These are phyloP conservation scores for Ganaspis brasiliensis DNA, from an alignment of 2,888 invertebrate species.

Conservation along the genomic window DNA sequence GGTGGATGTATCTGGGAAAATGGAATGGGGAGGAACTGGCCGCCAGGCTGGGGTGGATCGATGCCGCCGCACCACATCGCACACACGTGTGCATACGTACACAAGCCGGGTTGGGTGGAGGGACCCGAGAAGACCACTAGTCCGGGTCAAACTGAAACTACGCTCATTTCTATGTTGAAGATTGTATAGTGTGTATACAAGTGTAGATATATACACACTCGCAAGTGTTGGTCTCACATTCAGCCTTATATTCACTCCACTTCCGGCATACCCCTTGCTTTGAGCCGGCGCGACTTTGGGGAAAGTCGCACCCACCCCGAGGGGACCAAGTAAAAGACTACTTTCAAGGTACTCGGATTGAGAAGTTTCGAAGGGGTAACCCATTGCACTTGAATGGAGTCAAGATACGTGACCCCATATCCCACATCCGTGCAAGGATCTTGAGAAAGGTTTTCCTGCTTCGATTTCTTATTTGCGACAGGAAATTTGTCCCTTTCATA, in stretches of 20 bases:
- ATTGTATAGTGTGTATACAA: not conserved
- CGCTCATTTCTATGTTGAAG: not conserved
- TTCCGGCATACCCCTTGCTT: slow-evolving; percentile 10
- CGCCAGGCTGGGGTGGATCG: slow-evolving; percentile 74
- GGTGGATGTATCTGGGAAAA: slow-evolving; percentile 62
- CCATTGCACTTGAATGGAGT: slow-evolving; percentile 38
- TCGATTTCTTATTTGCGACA: not conserved
- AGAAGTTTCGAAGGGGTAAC: slow-evolving; percentile 25
- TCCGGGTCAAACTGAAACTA: slow-evolving; percentile 44
- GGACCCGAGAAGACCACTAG: slow-evolving; percentile 54
- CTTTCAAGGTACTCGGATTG: slow-evolving; percentile 2
- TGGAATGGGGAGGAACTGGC: slow-evolving; percentile 69
- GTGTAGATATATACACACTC: not conserved
- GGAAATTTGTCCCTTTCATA: not conserved
- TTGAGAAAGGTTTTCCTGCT: not conserved
- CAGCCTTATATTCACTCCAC: slow-evolving; percentile 1
- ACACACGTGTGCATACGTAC: slow-evolving; percentile 53
- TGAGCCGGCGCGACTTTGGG: not conserved
- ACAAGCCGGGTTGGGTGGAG: slow-evolving; percentile 50
- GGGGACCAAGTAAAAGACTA: not conserved
- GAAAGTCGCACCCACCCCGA: not conserved
- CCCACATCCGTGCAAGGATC: not conserved
- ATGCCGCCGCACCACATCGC: slow-evolving; percentile 70
- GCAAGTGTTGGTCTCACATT: no score
- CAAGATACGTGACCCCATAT: slow-evolving; percentile 32